phyloP scores from a whole-genome alignment of 2,113 vertebrate genomes.

The Ahaetulla prasina region DNA sequence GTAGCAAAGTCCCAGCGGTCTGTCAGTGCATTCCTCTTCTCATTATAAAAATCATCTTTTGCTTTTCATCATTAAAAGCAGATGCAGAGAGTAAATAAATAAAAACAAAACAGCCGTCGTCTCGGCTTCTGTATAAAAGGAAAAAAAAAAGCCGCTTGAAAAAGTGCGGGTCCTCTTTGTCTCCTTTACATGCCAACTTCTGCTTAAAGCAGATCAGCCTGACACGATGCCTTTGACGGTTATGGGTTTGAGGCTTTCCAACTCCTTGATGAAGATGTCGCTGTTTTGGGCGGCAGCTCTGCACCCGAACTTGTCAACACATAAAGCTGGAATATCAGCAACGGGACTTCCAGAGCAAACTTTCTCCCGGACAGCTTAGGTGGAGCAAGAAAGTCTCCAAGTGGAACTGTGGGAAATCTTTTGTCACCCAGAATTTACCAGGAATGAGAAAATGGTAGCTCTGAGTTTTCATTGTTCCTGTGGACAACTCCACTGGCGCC shows the following conservation, averaged over 20 bases:
- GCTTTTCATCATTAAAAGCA: slow-evolving; percentile 64
- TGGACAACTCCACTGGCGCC: background rate
- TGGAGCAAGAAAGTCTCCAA: background rate
- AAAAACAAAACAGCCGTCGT: slow-evolving; percentile 27
- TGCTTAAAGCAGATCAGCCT: background rate
- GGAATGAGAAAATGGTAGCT: background rate
- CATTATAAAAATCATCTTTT: slow-evolving; percentile 54
- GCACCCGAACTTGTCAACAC: too few relatives aligned
- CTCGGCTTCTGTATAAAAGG: slow-evolving; percentile 14
- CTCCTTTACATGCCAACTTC: background rate
- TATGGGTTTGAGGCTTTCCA: background rate
- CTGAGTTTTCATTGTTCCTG: background rate
- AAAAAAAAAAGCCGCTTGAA: background rate
- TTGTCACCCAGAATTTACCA: background rate
- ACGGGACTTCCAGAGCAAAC: too few relatives aligned
- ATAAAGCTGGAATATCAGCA: background rate
- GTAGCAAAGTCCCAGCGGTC: slow-evolving; percentile 50
- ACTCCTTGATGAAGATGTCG: background rate
- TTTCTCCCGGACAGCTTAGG: background rate
- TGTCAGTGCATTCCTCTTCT: slow-evolving; percentile 62
- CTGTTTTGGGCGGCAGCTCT: background rate
- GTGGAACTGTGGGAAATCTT: background rate
- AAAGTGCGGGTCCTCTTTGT: background rate
- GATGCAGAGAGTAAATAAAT: slow-evolving; percentile 54
- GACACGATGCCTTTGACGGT: background rate